phyloP scores from a whole-genome alignment of 2,888 invertebrate genomes.

The Frankliniella intonsa region DNA sequence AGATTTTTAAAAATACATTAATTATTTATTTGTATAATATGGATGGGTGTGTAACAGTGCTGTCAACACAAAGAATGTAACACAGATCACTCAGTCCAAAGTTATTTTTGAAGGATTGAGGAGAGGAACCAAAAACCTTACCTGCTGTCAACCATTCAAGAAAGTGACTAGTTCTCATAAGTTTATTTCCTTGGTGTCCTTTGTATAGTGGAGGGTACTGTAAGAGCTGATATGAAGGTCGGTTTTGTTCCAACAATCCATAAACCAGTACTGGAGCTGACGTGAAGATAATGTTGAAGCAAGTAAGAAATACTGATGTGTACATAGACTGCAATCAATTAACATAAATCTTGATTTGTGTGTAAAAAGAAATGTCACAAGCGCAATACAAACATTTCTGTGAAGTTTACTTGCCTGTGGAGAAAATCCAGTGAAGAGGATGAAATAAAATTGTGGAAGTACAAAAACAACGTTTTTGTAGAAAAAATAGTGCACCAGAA shows the following conservation, averaged over 20 bases:
- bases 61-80: constrained; percentile 13
- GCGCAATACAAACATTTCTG: constrained; percentile 19
- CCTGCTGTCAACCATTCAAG: constrained; percentile 55
- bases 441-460: constrained; percentile 53
- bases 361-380: constrained; percentile 28
- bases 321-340: constrained; percentile 56
- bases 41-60: constrained; percentile 3
- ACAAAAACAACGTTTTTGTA: constrained; percentile 80
- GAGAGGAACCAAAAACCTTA: constrained; percentile 37
- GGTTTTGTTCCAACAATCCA: constrained; percentile 70
- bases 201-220: constrained; percentile 66
- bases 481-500: constrained; percentile 76
- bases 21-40: neutral
- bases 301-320: constrained; percentile 68
- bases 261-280: constrained; percentile 68
- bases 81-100: neutral
- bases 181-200: constrained; percentile 57
- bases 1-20: neutral
- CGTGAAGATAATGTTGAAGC: constrained; percentile 72
- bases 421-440: constrained; percentile 33
- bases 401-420: constrained; percentile 27
- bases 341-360: constrained; percentile 17
- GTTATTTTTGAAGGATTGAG: neutral
- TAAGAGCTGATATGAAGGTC: constrained; percentile 51
- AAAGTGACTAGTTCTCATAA: constrained; percentile 60